Base-by-base conservation (phyloP, 2,113 vertebrate genomes). In the Gallinago undulata region DNA sequence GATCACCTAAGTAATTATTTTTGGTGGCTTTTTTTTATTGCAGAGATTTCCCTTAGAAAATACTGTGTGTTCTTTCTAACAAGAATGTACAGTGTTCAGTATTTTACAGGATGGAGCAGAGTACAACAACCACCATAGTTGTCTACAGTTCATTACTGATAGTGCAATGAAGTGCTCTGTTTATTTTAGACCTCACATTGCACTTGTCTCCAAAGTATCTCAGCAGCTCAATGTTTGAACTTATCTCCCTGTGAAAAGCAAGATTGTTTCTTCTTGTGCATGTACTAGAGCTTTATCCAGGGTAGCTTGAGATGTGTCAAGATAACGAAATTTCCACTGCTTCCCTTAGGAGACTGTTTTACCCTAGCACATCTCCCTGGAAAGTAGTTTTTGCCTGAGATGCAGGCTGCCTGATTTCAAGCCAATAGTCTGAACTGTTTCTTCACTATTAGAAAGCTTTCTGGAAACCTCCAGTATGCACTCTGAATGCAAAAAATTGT, bases 181-280 rank as follows among this genome's bases (percentile, higher is more conserved):
- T 95, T 92, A 91, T 94, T 87, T 95, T 69, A 96, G 69, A 84
- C 74, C 39, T 93, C 87, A 84, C 74, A 57, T 68, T 56, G 60
- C 74, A 82, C 87, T 95, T 89, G 64, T 43, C 77, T 78, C 77
- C 48, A 3, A 91, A 89, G 77, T 51, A 82, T 82, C 60, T 84
- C 66, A 59, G 66, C 56, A 96, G 73, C 62, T 84, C 48, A 60
- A 6, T 35, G 56, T 93, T 92, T 93, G 73, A 93, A 84, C 43
- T 89, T 93, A 81, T 51, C 89, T 94, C 28, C 35, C 72, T 56
- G 48, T 83, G 76, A 81, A 95, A 93, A 87, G 30, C 39, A 74
- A 73, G 53, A 60, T 28, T 89, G 33, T 64, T 94, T 72, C 86
- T 92, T 78, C 80, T 81, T 76, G 8, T 50, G 56, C 30, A 8